A percentile compares a stretch with the other conserved stretches of the same genome.
phyloP scores from a whole-genome alignment of 2,888 invertebrate genomes.

The Ceriagrion tenellum region DNA sequence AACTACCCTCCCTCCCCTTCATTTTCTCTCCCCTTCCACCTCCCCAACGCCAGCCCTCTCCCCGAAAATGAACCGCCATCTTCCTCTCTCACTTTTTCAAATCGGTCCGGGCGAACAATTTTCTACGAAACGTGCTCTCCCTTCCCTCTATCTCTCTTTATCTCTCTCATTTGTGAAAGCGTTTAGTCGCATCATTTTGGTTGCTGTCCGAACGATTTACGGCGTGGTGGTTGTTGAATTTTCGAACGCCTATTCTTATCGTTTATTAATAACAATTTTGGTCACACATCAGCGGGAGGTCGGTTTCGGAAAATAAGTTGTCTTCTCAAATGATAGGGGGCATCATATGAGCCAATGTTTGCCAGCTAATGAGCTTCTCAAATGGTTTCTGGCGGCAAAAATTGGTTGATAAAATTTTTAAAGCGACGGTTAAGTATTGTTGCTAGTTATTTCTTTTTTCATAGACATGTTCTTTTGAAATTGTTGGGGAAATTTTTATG shows the following conservation, averaged over 20 bases:
- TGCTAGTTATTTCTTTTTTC: no score
- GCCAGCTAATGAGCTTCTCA: not conserved
- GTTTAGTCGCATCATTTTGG: not conserved
- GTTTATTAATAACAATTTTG: not conserved
- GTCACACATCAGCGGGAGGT: not conserved
- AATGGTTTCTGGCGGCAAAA: not conserved
- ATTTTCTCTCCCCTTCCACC: not conserved
- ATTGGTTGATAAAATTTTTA: no score
- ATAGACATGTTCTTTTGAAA: no score
- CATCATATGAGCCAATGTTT: not conserved
- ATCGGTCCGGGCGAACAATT: slow-evolving; percentile 5
- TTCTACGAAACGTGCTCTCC: not conserved
- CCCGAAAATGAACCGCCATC: slow-evolving; percentile 19
- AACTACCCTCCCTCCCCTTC: not conserved
- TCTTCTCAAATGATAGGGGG: not conserved
- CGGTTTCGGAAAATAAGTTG: not conserved
- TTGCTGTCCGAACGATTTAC: not conserved
- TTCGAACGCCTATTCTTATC: slow-evolving; percentile 9
- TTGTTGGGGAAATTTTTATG: no score
- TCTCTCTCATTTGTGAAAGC: not conserved
- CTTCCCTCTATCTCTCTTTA: no score
- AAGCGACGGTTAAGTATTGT: no score
- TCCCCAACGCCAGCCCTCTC: not conserved
- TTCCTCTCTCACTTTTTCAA: not conserved
- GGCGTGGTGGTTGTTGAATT: not conserved